Percentiles rank a stretch among this genome's conserved stretches.
phyloP scores from a whole-genome alignment of 2,113 vertebrate species.

The rabbit (Oryctolagus cuniculus) region mOryCun1.1 NC_091439.1:89840501-89841000 shows the following conservation, averaged over 20 bases:
- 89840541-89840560: neutral
- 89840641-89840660: too few species aligned
- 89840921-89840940: neutral
- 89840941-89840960: neutral
- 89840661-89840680: too few species aligned
- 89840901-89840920: neutral
- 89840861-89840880: neutral
- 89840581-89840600: conserved; percentile 33
- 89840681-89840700: too few species aligned
- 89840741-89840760: too few species aligned
- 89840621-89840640: neutral
- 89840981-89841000: neutral
- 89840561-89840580: conserved; percentile 47
- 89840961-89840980: neutral
- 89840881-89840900: neutral
- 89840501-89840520: conserved; percentile 4
- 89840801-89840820: too few species aligned
- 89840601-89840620: neutral
- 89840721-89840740: too few species aligned
- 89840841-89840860: too few species aligned
- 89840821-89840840: too few species aligned
- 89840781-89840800: too few species aligned
- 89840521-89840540: neutral
- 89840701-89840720: too few species aligned
- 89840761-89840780: too few species aligned